Evolutionary conservation across 2,113 vertebrate species (phyloP).

Genomic region (Eulacestoma nigropectus): DNA sequence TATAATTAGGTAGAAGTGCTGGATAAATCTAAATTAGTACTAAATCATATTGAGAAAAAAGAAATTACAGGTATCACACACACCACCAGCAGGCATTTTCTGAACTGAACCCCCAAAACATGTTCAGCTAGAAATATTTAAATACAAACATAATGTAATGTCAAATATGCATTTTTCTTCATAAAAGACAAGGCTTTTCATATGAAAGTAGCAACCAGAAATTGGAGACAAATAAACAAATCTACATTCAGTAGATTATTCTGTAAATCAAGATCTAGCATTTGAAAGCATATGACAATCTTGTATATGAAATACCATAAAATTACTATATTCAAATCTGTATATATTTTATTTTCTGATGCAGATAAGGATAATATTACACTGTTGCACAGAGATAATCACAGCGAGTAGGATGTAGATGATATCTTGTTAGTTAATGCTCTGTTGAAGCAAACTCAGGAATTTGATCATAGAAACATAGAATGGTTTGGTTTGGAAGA

Average conservation of each 20-base stretch:
- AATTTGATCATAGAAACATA: not conserved
- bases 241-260: not conserved
- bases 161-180: not conserved
- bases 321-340: not conserved
- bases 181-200: not conserved
- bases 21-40: not conserved
- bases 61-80: not conserved
- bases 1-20: not conserved
- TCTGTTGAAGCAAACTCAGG: not conserved
- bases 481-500: not conserved
- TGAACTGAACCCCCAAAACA: not conserved
- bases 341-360: not conserved
- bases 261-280: not conserved
- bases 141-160: not conserved
- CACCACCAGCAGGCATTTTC: not conserved
- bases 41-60: not conserved
- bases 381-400: not conserved
- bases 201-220: not conserved
- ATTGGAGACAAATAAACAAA: not conserved
- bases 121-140: not conserved
- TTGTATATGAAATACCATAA: not conserved
- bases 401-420: fast-evolving
- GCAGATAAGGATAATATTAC: not conserved
- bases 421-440: not conserved
- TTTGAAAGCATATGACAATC: not conserved